Evolutionary conservation across 1,140 invertebrate genomes (phyloP).

Genomic region (Pseudomyrmex dendroicus): DNA sequence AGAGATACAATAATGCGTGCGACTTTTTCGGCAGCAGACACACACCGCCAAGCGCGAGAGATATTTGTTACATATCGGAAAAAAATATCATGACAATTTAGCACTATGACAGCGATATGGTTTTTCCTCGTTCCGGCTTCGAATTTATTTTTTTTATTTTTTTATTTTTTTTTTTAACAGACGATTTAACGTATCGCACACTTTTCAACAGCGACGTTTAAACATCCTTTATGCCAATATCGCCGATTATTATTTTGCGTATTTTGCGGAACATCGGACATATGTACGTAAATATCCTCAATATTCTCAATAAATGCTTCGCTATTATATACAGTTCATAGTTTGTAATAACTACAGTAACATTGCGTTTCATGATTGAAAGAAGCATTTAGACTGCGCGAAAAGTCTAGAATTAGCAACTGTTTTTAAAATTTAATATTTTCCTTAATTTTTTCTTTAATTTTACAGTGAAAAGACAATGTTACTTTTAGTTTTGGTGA

Average conservation of each 20-base stretch:
- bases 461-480: not conserved
- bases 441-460: not conserved
- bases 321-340: constrained; percentile 34
- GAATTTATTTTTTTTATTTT: constrained; percentile 35
- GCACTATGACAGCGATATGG: constrained; percentile 47
- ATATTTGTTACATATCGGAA: constrained; percentile 53
- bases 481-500: too few relatives aligned
- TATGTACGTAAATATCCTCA: constrained; percentile 10
- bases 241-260: constrained; percentile 48
- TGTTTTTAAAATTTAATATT: too few relatives aligned
- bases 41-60: not conserved
- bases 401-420: too few relatives aligned
- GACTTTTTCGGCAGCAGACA: constrained; percentile 19
- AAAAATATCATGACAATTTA: constrained; percentile 60
- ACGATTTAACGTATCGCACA: constrained; percentile 55
- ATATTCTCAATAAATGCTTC: constrained; percentile 17
- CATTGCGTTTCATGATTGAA: constrained; percentile 19
- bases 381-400: not conserved
- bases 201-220: constrained; percentile 51
- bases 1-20: constrained; percentile 52
- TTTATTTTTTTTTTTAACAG: constrained; percentile 7
- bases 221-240: constrained; percentile 39
- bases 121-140: constrained; percentile 23
- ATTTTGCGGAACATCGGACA: constrained; percentile 26
- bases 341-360: constrained; percentile 21